A percentile compares a stretch with the other conserved stretches of the same genome.
These are phyloP conservation scores for Agrypnia vestita DNA, from an alignment of 1,140 invertebrate genomes.

Conservation along the genomic window DNA sequence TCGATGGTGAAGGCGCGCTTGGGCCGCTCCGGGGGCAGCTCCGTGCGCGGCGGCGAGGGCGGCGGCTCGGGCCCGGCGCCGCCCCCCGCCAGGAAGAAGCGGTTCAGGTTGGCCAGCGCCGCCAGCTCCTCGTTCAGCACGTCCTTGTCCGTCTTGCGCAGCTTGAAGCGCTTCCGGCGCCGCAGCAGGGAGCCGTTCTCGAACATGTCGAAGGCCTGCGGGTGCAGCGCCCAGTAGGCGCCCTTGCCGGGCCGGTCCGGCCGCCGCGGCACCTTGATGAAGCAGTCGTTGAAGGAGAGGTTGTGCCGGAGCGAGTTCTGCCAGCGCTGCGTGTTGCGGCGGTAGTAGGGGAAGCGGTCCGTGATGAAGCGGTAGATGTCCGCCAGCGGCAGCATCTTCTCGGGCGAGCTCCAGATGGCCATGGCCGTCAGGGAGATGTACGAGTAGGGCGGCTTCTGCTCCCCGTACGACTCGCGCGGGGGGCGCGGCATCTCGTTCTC, in stretches of 20 bases:
- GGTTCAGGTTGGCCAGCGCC: constrained; percentile 83
- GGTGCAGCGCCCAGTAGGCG: constrained; percentile 91
- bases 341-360: constrained; percentile 92
- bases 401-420: constrained; percentile 92
- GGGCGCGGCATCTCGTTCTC: constrained; percentile 82
- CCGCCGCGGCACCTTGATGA: constrained; percentile 91
- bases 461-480: constrained; percentile 88
- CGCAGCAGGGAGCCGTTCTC: constrained; percentile 91
- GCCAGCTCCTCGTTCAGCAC: constrained; percentile 76
- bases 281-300: constrained; percentile 94
- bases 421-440: constrained; percentile 96
- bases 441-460: constrained; percentile 94
- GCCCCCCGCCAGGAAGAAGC: constrained; percentile 74
- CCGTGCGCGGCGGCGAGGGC: constrained; percentile 71
- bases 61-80: constrained; percentile 64
- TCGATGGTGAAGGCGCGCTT: constrained; percentile 89
- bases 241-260: constrained; percentile 91
- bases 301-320: constrained; percentile 91
- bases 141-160: constrained; percentile 75
- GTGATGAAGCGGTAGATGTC: constrained; percentile 96
- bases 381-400: constrained; percentile 93
- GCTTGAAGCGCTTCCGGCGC: constrained; percentile 78
- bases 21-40: constrained; percentile 69
- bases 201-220: constrained; percentile 91
- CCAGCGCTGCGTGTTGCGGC: constrained; percentile 91